These are phyloP conservation scores for Drosophila rellima DNA, from an alignment of 2,888 invertebrate species.

Conservation along the genomic window DNA sequence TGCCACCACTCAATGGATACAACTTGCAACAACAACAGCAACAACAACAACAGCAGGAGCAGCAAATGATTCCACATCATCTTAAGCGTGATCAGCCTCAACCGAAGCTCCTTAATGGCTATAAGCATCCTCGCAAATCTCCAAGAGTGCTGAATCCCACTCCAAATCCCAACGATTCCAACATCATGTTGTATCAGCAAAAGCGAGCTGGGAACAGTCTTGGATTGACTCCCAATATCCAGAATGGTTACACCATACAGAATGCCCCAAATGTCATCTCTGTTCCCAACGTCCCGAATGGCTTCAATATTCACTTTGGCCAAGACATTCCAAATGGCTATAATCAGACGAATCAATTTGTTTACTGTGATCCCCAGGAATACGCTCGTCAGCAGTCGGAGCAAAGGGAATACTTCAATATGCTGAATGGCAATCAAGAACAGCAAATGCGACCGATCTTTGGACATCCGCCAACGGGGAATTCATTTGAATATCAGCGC, in stretches of 20 bases:
- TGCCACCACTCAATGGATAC: background rate
- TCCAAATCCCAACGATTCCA: background rate
- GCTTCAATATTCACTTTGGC: background rate
- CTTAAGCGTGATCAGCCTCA: background rate
- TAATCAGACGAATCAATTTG: background rate
- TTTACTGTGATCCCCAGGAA: background rate
- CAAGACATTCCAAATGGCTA: background rate
- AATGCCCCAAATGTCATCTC: background rate
- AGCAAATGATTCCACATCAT: background rate
- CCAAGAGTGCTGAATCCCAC: background rate
- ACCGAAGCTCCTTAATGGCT: constrained; percentile 6
- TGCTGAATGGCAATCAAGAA: background rate
- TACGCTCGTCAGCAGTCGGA: background rate
- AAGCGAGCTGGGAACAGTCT: background rate
- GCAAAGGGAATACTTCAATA: constrained; percentile 1
- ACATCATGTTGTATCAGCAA: background rate
- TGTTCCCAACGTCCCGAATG: background rate
- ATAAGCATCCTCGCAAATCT: constrained; percentile 7
- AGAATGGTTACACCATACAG: background rate
- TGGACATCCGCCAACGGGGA: constrained; percentile 15
- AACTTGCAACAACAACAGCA: background rate
- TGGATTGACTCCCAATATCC: background rate
- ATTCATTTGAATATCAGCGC: constrained; percentile 15
- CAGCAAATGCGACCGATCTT: constrained; percentile 1
- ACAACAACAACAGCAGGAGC: background rate